Percentiles rank a stretch among this genome's conserved stretches.
Conservation (phyloP, 2,888 invertebrate species). For the Plebejus anna region DNA sequence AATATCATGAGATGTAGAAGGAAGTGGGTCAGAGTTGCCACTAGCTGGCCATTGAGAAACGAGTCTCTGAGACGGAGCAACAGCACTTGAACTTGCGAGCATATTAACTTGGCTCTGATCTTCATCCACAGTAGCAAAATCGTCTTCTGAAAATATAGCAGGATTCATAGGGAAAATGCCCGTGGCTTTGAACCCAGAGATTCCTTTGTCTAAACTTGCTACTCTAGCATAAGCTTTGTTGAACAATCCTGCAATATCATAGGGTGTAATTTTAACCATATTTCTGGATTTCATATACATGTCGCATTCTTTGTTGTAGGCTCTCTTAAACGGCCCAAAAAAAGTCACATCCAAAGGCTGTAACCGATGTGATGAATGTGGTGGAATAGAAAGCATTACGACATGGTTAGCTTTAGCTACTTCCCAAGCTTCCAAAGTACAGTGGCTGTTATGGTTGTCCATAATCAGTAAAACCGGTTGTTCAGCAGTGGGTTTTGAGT, state of each 20-base stretch:
- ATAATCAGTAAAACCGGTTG: slow-evolving; percentile 26
- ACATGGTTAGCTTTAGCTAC: slow-evolving; percentile 37
- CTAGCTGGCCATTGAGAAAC: too few species aligned
- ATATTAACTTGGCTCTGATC: too few species aligned
- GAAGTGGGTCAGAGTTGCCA: too few species aligned
- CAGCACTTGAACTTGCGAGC: too few species aligned
- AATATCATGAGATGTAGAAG: too few species aligned
- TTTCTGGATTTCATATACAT: neutral
- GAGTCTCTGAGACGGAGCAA: too few species aligned
- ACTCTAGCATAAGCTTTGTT: slow-evolving; percentile 31
- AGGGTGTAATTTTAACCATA: slow-evolving; percentile 37
- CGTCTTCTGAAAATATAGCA: slow-evolving; percentile 35
- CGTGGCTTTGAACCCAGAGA: slow-evolving; percentile 38
- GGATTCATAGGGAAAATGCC: slow-evolving; percentile 44
- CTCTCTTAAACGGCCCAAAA: slow-evolving; percentile 38
- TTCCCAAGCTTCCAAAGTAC: slow-evolving; percentile 37
- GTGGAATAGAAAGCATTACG: slow-evolving; percentile 39
- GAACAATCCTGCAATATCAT: slow-evolving; percentile 36
- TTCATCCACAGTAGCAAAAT: too few species aligned
- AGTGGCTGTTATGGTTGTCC: slow-evolving; percentile 34
- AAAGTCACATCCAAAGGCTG: slow-evolving; percentile 44
- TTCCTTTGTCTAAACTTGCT: slow-evolving; percentile 36
- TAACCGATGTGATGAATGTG: slow-evolving; percentile 37
- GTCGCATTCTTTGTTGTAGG: slow-evolving; percentile 43
- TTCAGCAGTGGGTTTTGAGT: slow-evolving; percentile 32